phyloP scores from a whole-genome alignment of 2,797 vertebrate genomes.

The Ctenopoma multispine region DNA sequence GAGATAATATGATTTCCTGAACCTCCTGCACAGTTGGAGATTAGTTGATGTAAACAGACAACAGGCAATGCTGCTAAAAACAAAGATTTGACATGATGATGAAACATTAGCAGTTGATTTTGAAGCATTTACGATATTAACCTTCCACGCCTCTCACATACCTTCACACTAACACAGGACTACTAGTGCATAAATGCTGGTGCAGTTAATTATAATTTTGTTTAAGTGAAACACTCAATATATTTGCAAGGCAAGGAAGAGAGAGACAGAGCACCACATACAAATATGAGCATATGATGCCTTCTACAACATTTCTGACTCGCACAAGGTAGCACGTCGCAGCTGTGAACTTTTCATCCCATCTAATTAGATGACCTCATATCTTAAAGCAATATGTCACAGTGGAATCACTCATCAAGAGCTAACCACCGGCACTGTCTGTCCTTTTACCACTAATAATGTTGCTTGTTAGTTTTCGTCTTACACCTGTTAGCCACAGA shows the following conservation, averaged over 20 bases:
- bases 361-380: constrained; percentile 80
- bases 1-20: constrained; percentile 33
- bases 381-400: constrained; percentile 70
- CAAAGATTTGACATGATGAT: constrained; percentile 22
- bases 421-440: constrained; percentile 49
- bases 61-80: constrained; percentile 25
- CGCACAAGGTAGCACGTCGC: constrained; percentile 70
- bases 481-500: constrained; percentile 23
- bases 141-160: constrained; percentile 4
- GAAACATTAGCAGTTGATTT: constrained; percentile 28
- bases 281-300: constrained; percentile 65
- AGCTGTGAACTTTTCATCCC: constrained; percentile 79
- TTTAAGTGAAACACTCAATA: constrained; percentile 32
- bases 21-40: constrained; percentile 13
- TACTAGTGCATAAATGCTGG: neutral
- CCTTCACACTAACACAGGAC: neutral
- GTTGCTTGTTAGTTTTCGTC: constrained; percentile 34
- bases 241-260: constrained; percentile 45
- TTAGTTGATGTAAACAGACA: constrained; percentile 32
- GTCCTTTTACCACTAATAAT: constrained; percentile 51
- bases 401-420: constrained; percentile 50
- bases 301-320: constrained; percentile 71
- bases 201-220: constrained; percentile 9
- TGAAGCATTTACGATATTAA: constrained; percentile 24
- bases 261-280: constrained; percentile 53